phyloP scores from a whole-genome alignment of 2,797 vertebrate genomes.

The Balearica regulorum region DNA sequence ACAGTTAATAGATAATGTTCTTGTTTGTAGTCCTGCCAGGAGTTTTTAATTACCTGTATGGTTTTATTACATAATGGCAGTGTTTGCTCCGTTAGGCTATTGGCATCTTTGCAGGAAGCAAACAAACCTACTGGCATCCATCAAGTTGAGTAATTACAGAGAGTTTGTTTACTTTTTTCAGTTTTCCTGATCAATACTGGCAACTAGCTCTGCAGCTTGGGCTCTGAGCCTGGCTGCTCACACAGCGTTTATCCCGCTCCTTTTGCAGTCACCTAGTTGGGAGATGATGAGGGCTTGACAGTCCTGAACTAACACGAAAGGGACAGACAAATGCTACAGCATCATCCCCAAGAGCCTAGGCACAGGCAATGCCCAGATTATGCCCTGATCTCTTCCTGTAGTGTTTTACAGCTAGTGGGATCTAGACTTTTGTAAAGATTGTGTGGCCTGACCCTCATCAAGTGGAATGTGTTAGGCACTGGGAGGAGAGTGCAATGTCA shows the following conservation, averaged over 20 bases:
- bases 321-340: neutral
- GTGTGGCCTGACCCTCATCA: neutral
- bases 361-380: neutral
- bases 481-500: neutral
- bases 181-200: conserved; percentile 30
- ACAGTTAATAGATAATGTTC: conserved; percentile 10
- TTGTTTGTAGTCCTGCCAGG: neutral
- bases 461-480: neutral
- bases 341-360: neutral
- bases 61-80: conserved; percentile 22
- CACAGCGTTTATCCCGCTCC: neutral
- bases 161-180: conserved; percentile 30
- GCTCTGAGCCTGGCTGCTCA: neutral
- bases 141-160: conserved; percentile 49
- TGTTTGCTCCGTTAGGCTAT: conserved; percentile 28
- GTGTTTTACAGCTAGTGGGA: neutral
- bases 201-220: neutral
- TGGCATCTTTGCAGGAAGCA: conserved; percentile 43
- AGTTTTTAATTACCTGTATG: conserved; percentile 37
- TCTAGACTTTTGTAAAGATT: neutral
- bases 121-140: conserved; percentile 46
- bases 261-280: neutral
- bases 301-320: neutral
- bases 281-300: neutral
- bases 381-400: neutral